Evolutionary conservation across 2,888 invertebrate genomes (phyloP).

Genomic region (Hipparchia semele): DNA sequence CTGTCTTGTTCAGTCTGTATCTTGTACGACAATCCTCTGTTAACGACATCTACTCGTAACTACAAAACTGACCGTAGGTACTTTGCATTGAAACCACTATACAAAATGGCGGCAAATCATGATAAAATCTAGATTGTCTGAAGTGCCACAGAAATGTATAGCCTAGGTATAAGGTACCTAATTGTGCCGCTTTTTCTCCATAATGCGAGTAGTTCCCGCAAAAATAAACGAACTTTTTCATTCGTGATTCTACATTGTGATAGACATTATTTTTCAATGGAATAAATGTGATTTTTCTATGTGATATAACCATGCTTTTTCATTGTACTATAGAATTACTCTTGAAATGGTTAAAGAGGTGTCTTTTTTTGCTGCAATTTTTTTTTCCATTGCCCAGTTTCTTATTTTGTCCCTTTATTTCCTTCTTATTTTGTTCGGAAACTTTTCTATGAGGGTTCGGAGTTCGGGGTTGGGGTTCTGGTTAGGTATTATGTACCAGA

Average conservation of each 20-base stretch:
- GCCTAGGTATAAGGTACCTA: not conserved
- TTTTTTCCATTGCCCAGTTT: no score
- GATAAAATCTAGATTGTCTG: conserved; percentile 34
- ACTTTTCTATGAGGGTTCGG: no score
- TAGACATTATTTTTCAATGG: not conserved
- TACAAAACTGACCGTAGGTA: conserved; percentile 41
- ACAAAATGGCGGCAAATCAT: conserved; percentile 37
- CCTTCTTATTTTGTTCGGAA: no score
- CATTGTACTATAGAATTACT: no score
- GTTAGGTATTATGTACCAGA: no score
- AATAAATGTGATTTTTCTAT: not conserved
- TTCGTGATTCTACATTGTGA: not conserved
- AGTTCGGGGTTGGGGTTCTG: no score
- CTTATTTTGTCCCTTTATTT: no score
- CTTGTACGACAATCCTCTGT: conserved; percentile 41
- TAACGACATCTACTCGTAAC: conserved; percentile 42
- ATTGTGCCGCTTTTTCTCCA: not conserved
- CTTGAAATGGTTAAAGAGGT: no score
- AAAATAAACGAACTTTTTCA: not conserved
- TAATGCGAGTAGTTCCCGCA: not conserved
- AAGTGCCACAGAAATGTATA: conserved; percentile 5
- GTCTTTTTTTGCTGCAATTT: no score
- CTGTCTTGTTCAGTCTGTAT: conserved; percentile 39
- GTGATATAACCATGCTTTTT: no score
- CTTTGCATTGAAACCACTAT: conserved; percentile 40